Evolutionary conservation across 1,140 invertebrate species (phyloP).

Genomic region (Aphidius ervi): DNA sequence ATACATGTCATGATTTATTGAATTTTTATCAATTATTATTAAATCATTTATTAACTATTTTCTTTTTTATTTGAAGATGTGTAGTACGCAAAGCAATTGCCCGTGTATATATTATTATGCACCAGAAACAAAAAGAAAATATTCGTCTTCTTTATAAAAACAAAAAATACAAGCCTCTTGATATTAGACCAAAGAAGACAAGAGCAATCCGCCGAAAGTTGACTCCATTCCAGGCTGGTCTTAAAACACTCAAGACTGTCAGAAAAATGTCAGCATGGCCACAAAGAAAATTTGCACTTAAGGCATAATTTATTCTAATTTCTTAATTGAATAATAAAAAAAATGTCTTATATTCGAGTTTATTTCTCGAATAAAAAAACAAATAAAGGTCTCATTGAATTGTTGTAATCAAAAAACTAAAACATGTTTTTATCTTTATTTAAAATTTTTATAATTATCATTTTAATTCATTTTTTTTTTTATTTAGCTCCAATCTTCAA

Average conservation of each 20-base stretch:
- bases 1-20: not conserved
- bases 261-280: constrained; percentile 82
- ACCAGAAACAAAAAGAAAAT: constrained; percentile 98
- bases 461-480: too few relatives aligned
- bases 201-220: constrained; percentile 84
- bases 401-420: too few relatives aligned
- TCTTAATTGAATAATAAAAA: constrained; percentile 8
- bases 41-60: constrained; percentile 4
- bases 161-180: constrained; percentile 95
- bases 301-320: constrained; percentile 65
- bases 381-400: too few relatives aligned
- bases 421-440: too few relatives aligned
- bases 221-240: constrained; percentile 76
- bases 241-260: constrained; percentile 88
- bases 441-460: too few relatives aligned
- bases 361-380: too few relatives aligned
- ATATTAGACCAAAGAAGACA: constrained; percentile 94
- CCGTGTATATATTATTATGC: constrained; percentile 96
- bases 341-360: too few relatives aligned
- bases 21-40: constrained; percentile 13
- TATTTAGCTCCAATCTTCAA: too few relatives aligned
- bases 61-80: constrained; percentile 64
- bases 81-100: constrained; percentile 98
- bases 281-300: constrained; percentile 88
- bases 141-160: constrained; percentile 90